phyloP scores from a whole-genome alignment of 2,797 vertebrate species.

The Kryptopterus vitreolus region DNA sequence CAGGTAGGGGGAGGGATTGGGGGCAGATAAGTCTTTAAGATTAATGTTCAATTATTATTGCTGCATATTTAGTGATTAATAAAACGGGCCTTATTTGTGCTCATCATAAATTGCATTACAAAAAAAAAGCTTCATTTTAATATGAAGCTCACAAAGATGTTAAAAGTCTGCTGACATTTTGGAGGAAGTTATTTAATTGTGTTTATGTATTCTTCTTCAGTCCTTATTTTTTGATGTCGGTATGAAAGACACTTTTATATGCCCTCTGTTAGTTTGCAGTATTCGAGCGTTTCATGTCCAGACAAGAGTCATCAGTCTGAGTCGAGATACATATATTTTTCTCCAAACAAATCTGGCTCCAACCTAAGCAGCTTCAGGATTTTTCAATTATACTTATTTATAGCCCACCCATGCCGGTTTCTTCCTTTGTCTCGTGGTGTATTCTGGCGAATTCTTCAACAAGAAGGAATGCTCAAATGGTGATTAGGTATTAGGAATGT shows the following conservation, averaged over 20 bases:
- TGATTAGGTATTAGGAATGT: conserved; percentile 13
- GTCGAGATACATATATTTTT: conserved; percentile 7
- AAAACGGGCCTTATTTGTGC: neutral
- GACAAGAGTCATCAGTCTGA: conserved; percentile 21
- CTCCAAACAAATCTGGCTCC: conserved; percentile 43
- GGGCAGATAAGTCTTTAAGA: too few species aligned
- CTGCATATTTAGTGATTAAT: too few species aligned
- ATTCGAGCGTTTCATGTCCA: conserved; percentile 7
- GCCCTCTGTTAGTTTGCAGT: neutral
- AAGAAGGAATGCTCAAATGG: conserved; percentile 28
- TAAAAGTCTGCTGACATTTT: neutral
- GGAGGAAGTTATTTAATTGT: neutral
- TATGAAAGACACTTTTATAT: neutral
- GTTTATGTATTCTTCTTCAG: neutral
- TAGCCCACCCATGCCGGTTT: neutral
- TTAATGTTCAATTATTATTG: too few species aligned
- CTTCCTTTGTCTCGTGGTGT: neutral
- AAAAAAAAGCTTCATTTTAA: neutral
- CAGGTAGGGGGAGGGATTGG: neutral
- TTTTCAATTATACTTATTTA: neutral
- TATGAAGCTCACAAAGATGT: neutral
- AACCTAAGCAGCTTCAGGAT: conserved; percentile 25
- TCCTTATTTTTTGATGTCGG: neutral
- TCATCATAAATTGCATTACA: neutral
- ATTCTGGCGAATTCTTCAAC: neutral